Base-by-base conservation (phyloP, 2,113 vertebrate species). In the Chloropsis hardwickii region DNA sequence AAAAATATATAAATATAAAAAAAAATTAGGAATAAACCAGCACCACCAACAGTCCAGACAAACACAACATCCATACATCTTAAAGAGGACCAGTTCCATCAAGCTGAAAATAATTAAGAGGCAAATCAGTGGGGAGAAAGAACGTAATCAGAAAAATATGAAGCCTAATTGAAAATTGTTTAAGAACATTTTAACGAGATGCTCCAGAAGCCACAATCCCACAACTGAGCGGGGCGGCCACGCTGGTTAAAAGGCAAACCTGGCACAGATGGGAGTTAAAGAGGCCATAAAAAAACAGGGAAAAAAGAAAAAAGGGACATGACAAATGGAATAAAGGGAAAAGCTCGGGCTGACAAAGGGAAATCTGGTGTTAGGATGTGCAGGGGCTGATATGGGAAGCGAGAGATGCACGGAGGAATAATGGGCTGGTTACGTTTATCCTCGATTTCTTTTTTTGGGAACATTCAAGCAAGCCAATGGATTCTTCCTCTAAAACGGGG, bases 161-260 rank as follows among this genome's bases (percentile, higher is more conserved):
- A 94, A 77, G 90, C 33, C 92, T 97, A 95, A 96, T 94, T 96
- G 94, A 81, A 95, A 97, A 96, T 94, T 88, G 95, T 88, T 95
- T 40, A 94, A 90, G 94, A 94, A 95, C 96, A 95, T 95, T 96
- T 96, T 93, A 95, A 97, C 90, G 84, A 83, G 96, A 95, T 90
- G 95, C 94, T 95, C 91, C 83, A 73, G 84, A 96, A 96, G 94
- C 96, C 96, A 86, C 96, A 94, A 94, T 83, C 90, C 96, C 96
- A 95, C 95, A 94, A 91, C 81, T 94, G 95, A 95, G 71, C 78
- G 13, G 65, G 82, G 88, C 48, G 3, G 90, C 94, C 77, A 10
- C 35, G 31, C 69, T 28, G 72, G 57, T 93, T 80, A 37, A 95
- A 95, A 94, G 88, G 92, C 90, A 88, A 94, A 95, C 94, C 86